Evolutionary conservation across 1,140 invertebrate genomes (phyloP).

Genomic region (Microplitis demolitor): DNA sequence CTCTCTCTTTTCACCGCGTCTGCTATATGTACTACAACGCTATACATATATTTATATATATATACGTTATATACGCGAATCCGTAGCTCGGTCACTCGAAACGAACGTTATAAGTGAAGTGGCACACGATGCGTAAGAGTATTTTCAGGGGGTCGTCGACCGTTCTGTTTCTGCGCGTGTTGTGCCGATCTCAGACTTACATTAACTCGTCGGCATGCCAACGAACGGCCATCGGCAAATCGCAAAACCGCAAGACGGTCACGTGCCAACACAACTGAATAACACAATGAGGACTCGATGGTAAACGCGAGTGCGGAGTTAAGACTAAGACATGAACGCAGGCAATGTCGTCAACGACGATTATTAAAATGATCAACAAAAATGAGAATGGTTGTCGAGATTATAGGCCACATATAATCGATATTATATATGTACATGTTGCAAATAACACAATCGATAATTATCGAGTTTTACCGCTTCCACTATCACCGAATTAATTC

Average conservation of each 20-base stretch:
- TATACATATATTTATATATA: no score
- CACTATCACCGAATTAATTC: neutral
- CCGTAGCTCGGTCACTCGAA: constrained; percentile 19
- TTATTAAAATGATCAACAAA: neutral
- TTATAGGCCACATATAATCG: neutral
- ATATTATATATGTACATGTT: no score
- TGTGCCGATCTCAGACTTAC: neutral
- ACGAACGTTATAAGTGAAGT: constrained; percentile 51
- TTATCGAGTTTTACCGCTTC: neutral
- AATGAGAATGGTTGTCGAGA: no score
- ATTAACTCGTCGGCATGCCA: neutral
- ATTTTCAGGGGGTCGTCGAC: constrained; percentile 54
- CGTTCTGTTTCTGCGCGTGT: constrained; percentile 50
- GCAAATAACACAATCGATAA: no score
- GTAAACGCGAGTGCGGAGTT: neutral
- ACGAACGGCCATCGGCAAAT: neutral
- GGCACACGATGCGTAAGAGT: constrained; percentile 59
- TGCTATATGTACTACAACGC: neutral
- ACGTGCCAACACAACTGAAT: constrained; percentile 18
- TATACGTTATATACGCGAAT: neutral
- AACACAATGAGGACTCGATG: neutral
- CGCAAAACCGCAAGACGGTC: constrained; percentile 16
- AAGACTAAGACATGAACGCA: no score
- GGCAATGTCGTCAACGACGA: neutral
- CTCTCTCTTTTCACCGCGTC: neutral